Conservation (phyloP, 2,113 vertebrate genomes). For the Taxidea taxus region DNA sequence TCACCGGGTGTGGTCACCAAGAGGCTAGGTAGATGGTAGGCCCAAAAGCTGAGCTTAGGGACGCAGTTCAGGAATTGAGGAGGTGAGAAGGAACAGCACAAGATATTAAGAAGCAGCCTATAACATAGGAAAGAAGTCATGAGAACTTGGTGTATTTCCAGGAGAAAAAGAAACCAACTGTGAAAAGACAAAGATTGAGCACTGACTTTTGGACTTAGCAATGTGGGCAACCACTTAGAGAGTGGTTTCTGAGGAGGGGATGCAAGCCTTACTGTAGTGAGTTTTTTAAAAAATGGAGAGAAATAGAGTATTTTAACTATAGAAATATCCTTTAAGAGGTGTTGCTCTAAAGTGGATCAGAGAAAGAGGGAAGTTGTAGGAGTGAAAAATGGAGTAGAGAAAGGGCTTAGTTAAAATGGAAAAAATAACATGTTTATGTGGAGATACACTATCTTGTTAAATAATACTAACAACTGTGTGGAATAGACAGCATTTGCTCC, state of each 20-base stretch:
- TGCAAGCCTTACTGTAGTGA: neutral
- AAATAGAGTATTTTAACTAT: neutral
- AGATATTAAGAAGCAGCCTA: neutral
- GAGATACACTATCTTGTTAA: neutral
- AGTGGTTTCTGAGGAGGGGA: neutral
- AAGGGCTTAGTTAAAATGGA: neutral
- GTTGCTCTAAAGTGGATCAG: neutral
- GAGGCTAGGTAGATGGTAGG: neutral
- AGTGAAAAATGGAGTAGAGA: neutral
- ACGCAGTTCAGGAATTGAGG: neutral
- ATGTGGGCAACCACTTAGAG: too few species aligned
- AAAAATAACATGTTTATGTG: neutral
- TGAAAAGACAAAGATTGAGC: neutral
- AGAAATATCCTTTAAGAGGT: neutral
- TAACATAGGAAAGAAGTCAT: neutral
- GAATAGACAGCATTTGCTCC: neutral
- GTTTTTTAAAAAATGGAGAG: neutral
- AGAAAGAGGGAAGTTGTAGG: neutral
- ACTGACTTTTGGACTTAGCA: neutral
- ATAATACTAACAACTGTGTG: neutral
- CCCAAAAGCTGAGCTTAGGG: neutral
- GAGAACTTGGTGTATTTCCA: neutral
- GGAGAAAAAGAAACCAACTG: neutral
- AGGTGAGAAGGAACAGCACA: neutral
- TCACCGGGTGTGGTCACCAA: neutral